Evolutionary conservation across 2,797 vertebrate genomes (phyloP).

Genomic region (Cirrhinus molitorella): DNA sequence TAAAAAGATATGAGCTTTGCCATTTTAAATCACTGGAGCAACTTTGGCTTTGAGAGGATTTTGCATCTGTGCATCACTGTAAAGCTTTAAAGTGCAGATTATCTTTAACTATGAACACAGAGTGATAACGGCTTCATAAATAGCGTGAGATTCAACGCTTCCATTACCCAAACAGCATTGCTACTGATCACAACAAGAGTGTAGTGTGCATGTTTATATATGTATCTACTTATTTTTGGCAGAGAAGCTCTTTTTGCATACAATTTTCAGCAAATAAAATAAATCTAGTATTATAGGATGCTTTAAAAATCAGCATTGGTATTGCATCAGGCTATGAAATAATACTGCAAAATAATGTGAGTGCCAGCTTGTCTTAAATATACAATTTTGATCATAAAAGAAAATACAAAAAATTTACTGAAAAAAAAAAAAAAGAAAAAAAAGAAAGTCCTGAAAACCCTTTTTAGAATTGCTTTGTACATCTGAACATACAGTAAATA

Average conservation of each 20-base stretch:
- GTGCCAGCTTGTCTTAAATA: constrained; percentile 15
- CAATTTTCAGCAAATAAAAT: neutral
- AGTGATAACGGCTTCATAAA: constrained; percentile 17
- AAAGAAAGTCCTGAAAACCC: constrained; percentile 2
- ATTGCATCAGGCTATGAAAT: neutral
- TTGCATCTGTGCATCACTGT: constrained; percentile 32
- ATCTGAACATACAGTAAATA: constrained; percentile 3
- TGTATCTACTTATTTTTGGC: neutral
- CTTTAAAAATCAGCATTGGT: neutral
- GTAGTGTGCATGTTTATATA: neutral
- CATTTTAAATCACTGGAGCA: constrained; percentile 35
- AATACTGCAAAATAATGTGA: constrained; percentile 26
- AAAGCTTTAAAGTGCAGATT: constrained; percentile 44
- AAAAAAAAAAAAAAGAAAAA: neutral
- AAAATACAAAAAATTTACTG: neutral
- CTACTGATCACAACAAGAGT: neutral
- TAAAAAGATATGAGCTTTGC: constrained; percentile 43
- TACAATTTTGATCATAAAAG: neutral
- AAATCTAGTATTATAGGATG: neutral
- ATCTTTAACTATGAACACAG: constrained; percentile 1
- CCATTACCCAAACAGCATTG: neutral
- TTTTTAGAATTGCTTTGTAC: constrained; percentile 6
- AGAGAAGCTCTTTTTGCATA: neutral
- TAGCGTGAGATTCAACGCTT: neutral
- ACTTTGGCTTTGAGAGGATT: constrained; percentile 33